phyloP scores from a whole-genome alignment of 1,140 invertebrate genomes.

The Parapsyche elsis region DNA sequence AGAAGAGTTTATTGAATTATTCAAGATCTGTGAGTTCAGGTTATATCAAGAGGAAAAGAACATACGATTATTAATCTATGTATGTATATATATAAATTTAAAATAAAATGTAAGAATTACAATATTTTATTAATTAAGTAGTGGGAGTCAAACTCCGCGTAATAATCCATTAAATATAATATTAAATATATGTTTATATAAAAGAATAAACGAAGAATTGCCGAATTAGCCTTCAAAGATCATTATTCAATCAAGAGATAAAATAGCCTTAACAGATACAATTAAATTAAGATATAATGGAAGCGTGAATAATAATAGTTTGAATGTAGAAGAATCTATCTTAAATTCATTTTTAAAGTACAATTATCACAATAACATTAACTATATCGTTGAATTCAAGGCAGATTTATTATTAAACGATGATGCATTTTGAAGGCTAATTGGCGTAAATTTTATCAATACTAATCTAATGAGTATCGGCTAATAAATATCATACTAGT shows the following conservation, averaged over 20 bases:
- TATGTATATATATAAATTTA: not conserved
- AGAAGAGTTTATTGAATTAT: slow-evolving; percentile 9
- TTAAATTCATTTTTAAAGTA: slow-evolving; percentile 47
- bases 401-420: slow-evolving; percentile 50
- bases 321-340: slow-evolving; percentile 31
- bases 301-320: not conserved
- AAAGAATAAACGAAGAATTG: slow-evolving; percentile 30
- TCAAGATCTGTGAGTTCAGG: slow-evolving; percentile 25
- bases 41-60: not conserved
- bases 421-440: slow-evolving; percentile 51
- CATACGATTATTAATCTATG: not conserved
- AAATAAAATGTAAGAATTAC: slow-evolving; percentile 27
- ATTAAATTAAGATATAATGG: slow-evolving; percentile 13
- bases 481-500: slow-evolving; percentile 22
- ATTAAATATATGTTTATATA: no score
- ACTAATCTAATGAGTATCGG: slow-evolving; percentile 37
- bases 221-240: slow-evolving; percentile 43
- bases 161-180: slow-evolving; percentile 22
- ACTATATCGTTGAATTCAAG: slow-evolving; percentile 55
- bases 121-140: slow-evolving; percentile 26
- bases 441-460: slow-evolving; percentile 2
- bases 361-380: slow-evolving; percentile 53
- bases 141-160: slow-evolving; percentile 12
- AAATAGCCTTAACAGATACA: slow-evolving; percentile 12
- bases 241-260: slow-evolving; percentile 11